Evolutionary conservation across 1,140 invertebrate species (phyloP).

Genomic region (Drosophila leontia): DNA sequence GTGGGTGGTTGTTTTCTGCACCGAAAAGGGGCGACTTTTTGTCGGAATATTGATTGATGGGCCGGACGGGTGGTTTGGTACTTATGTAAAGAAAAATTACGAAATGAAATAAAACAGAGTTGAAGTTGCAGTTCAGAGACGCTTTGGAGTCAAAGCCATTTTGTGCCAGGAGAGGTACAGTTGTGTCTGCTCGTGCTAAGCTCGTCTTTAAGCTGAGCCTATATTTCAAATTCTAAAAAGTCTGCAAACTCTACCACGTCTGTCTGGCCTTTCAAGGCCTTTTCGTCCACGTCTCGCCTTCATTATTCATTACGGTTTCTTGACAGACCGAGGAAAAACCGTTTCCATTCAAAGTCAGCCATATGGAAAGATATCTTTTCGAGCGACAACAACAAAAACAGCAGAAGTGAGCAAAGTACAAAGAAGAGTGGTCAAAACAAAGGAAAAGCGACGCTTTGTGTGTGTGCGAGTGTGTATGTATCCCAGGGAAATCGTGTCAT

Average conservation of each 20-base stretch:
- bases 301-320: slow-evolving; percentile 71
- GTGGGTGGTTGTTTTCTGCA: slow-evolving; percentile 48
- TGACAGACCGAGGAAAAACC: slow-evolving; percentile 56
- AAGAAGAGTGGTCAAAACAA: slow-evolving; percentile 59
- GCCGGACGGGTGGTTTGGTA: slow-evolving; percentile 39
- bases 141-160: background rate
- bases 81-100: slow-evolving; percentile 8
- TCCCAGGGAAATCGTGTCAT: slow-evolving; percentile 30
- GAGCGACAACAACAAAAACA: slow-evolving; percentile 3
- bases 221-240: background rate
- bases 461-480: slow-evolving; percentile 30
- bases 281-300: slow-evolving; percentile 24
- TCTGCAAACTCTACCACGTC: slow-evolving; percentile 9
- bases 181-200: slow-evolving; percentile 7
- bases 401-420: slow-evolving; percentile 50
- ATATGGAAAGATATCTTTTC: slow-evolving; percentile 81
- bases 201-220: slow-evolving; percentile 3
- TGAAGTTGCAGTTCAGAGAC: slow-evolving; percentile 3
- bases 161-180: slow-evolving; percentile 5
- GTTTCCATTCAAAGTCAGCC: slow-evolving; percentile 73
- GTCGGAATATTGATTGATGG: slow-evolving; percentile 70
- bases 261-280: slow-evolving; percentile 12
- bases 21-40: slow-evolving; percentile 37
- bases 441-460: slow-evolving; percentile 44
- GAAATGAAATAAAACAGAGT: background rate